Evolutionary conservation across 2,797 vertebrate genomes (phyloP).

Genomic region (Eulemur rubriventer): DNA sequence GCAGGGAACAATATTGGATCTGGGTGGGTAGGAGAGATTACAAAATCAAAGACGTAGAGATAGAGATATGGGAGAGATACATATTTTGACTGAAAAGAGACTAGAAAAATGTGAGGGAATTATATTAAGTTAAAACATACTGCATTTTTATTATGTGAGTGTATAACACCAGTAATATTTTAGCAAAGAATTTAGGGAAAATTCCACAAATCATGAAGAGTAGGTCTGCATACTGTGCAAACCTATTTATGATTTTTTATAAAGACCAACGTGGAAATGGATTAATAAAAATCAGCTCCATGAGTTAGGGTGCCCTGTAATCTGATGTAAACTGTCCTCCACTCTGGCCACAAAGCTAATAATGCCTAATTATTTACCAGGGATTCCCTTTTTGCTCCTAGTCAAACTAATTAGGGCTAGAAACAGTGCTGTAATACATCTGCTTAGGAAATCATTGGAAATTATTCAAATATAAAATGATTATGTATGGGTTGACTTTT

Average conservation of each 20-base stretch:
- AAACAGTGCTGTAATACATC: not conserved
- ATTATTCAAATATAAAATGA: not conserved
- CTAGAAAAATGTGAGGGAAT: constrained; percentile 1
- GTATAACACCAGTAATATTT: not conserved
- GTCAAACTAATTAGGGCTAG: not conserved
- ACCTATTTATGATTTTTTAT: not conserved
- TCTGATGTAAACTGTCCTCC: not conserved
- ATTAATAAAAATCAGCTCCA: not conserved
- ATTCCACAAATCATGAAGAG: not conserved
- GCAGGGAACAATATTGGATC: not conserved
- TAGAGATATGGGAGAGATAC: not conserved
- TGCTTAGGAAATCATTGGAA: not conserved
- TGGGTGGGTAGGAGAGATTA: not conserved
- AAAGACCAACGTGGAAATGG: not conserved
- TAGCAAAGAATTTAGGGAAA: constrained; percentile 20
- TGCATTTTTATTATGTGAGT: not conserved
- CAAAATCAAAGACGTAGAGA: not conserved
- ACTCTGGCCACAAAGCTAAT: not conserved
- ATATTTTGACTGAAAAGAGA: not conserved
- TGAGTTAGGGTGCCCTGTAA: not conserved
- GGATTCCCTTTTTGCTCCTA: not conserved
- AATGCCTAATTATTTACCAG: constrained; percentile 2
- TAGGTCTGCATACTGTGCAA: not conserved
- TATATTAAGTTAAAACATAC: constrained; percentile 10
- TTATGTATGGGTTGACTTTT: not conserved